Evolutionary conservation across 1,140 invertebrate species (phyloP).

Genomic region (Eupristina koningsbergeri): DNA sequence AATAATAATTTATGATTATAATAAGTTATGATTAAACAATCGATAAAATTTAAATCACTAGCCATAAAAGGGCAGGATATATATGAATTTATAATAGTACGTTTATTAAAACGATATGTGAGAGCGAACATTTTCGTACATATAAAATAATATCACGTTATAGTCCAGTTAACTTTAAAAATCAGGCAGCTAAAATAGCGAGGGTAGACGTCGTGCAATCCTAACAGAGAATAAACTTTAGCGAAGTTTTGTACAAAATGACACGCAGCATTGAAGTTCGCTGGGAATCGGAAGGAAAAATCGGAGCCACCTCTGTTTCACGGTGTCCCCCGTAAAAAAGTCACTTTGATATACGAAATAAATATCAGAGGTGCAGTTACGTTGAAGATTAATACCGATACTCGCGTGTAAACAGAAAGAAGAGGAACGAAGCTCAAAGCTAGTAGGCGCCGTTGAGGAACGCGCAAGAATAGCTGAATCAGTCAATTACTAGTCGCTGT

Average conservation of each 20-base stretch:
- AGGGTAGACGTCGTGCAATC: background rate
- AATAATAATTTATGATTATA: background rate
- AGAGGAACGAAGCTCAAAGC: conserved; percentile 13
- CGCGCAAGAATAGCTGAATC: conserved; percentile 64
- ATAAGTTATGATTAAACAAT: background rate
- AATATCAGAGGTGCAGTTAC: background rate
- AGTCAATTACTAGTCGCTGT: conserved; percentile 73
- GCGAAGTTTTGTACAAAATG: too few species aligned
- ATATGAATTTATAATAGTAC: too few species aligned
- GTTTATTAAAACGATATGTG: background rate
- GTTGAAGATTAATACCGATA: background rate
- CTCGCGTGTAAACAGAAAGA: background rate
- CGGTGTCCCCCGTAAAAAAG: background rate
- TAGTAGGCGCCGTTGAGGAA: background rate
- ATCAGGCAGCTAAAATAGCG: background rate
- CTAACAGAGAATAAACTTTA: too few species aligned
- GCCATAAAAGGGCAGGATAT: background rate
- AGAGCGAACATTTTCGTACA: background rate
- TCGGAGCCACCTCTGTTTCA: background rate
- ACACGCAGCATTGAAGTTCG: background rate
- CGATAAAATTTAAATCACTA: background rate
- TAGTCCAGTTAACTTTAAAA: conserved; percentile 16
- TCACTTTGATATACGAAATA: background rate
- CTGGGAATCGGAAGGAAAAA: background rate
- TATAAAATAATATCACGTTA: background rate